phyloP scores from a whole-genome alignment of 2,113 vertebrate species.

The Tyrannus savana region DNA sequence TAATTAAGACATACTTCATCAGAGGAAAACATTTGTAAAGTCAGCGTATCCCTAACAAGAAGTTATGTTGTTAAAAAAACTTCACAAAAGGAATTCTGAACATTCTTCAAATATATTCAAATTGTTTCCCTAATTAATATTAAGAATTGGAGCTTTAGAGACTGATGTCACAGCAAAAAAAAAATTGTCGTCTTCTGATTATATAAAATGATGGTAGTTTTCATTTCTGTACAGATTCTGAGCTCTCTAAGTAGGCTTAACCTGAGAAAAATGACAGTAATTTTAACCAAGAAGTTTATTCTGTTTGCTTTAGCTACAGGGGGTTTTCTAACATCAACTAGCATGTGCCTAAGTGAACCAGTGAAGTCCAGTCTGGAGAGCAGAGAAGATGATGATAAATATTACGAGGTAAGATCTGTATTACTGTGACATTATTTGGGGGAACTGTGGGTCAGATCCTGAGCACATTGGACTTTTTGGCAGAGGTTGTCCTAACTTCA shows the following conservation, averaged over 20 bases:
- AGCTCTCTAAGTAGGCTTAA: slow-evolving; percentile 21
- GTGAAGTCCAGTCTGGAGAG: slow-evolving; percentile 38
- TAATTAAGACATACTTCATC: slow-evolving; percentile 74
- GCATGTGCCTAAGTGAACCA: slow-evolving; percentile 52
- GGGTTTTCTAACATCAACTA: slow-evolving; percentile 58
- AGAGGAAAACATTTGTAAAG: slow-evolving; percentile 65
- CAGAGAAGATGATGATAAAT: slow-evolving; percentile 64
- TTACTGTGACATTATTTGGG: neutral
- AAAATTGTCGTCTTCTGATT: slow-evolving; percentile 44
- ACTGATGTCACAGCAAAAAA: slow-evolving; percentile 44
- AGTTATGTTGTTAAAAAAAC: slow-evolving; percentile 4
- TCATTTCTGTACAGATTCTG: neutral
- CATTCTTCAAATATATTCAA: slow-evolving; percentile 61
- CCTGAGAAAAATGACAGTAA: slow-evolving; percentile 65
- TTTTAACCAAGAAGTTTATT: slow-evolving; percentile 58
- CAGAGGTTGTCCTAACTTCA: neutral
- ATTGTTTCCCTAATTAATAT: slow-evolving; percentile 67
- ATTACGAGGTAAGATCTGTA: slow-evolving; percentile 66
- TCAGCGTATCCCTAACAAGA: slow-evolving; percentile 45
- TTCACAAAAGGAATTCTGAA: slow-evolving; percentile 63
- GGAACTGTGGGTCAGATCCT: neutral
- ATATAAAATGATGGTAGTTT: slow-evolving; percentile 71
- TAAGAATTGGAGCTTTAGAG: slow-evolving; percentile 22
- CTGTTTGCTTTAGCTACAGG: slow-evolving; percentile 60
- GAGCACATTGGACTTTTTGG: neutral